Evolutionary conservation across 2,888 invertebrate species (phyloP), one percentile per base, ranked within the genome.

Genomic region (Clitarchus hookeri): DNA sequence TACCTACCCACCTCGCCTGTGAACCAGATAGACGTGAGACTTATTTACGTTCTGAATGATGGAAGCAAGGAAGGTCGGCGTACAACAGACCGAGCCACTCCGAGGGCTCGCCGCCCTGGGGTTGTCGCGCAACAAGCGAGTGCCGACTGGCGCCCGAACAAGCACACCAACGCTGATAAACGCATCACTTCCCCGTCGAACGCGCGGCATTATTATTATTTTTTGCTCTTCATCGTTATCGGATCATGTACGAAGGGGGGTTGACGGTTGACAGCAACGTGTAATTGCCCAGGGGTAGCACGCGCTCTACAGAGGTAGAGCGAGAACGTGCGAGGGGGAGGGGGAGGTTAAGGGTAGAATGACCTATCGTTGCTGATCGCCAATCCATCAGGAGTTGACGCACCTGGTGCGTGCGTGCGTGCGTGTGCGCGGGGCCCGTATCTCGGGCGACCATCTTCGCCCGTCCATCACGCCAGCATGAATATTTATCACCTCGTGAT

Each of bases 401-500:
- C 65, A n/a, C 65, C n/a, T 65, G 23, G n/a, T 0, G 65, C 8
- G 8, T 65, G 65, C 19, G 65, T 23, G 65, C 19, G 65, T 65
- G 65, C 19, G 65, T 65, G 23, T 16, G 65, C 19, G 23, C 65
- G 4, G 6, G 23, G 19, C 65, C 65, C 6, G 65, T 65, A 65
- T 65, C 65, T 6, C 16, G 6, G n/a, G 65, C 65, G 65, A 65
- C 65, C 65, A 65, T 65, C 65, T 65, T 23, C 23, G 65, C 65
- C 65, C 8, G 65, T 65, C 65, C 65, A 65, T 65, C 65, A 65
- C 65, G 11, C 23, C 65, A 1, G n/a, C 65, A 65, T 65, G 65
- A 65, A 65, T 65, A 65, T 65, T 65, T 65, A 65, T 65, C 65
- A 65, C 65, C 65, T n/a, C 23, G 65, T 65, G 65, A 65, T 65